Conservation (phyloP, 2,888 invertebrate species). For the Lymantria dispar region DNA sequence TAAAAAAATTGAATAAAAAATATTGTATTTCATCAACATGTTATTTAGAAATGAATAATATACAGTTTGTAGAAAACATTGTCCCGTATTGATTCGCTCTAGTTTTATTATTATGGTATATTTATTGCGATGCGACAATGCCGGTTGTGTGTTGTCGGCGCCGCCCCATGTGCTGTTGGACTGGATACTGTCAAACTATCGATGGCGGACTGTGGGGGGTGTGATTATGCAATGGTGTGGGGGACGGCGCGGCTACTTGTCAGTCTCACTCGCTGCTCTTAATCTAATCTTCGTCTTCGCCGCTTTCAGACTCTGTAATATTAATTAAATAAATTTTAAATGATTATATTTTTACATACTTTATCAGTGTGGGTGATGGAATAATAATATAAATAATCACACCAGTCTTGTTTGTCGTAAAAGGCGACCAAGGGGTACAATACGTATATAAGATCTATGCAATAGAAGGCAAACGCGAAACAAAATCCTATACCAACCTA, state of each 20-base stretch:
- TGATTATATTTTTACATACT: no score
- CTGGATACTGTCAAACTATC: constrained; percentile 5
- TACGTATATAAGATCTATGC: no score
- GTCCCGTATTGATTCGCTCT: constrained; percentile 44
- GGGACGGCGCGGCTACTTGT: constrained; percentile 48
- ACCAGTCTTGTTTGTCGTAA: no score
- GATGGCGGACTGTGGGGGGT: constrained; percentile 1
- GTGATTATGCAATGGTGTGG: constrained; percentile 28
- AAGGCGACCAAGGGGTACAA: no score
- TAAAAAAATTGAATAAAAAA: constrained; percentile 83
- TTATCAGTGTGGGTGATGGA: no score
- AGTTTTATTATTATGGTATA: constrained; percentile 35
- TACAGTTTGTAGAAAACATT: constrained; percentile 73
- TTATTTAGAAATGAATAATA: constrained; percentile 78
- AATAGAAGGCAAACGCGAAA: no score
- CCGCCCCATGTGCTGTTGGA: constrained; percentile 24
- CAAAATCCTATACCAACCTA: no score
- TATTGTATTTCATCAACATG: constrained; percentile 80
- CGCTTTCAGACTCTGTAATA: constrained; percentile 77
- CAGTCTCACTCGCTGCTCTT: constrained; percentile 80
- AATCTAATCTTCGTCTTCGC: constrained; percentile 79
- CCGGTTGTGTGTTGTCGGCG: constrained; percentile 22
- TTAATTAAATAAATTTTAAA: no score
- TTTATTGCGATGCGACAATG: constrained; percentile 30
- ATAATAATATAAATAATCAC: no score